Base-by-base conservation (phyloP, 2,888 invertebrate species). In the Bombylius major region DNA sequence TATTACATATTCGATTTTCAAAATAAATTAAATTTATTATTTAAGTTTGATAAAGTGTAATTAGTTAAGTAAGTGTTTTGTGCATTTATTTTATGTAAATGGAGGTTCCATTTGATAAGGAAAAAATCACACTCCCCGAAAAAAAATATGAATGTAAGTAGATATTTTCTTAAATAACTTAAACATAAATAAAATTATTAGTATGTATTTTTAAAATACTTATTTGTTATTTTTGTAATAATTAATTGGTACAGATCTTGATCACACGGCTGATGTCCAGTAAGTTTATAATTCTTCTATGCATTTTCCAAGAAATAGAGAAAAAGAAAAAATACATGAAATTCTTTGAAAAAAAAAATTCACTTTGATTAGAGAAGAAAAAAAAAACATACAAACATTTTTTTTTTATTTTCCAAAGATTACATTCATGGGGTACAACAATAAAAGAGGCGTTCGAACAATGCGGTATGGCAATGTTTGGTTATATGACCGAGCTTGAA, bases 261-360 rank as follows among this genome's bases (percentile, higher is more conserved):
- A 98, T 70, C 97, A 98, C 71, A 95, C 97, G 39, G 97, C 98
- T 23, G 98, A 98, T 77, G 91, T 98, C n/a, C 98, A 98, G 90
- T 94, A 79, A 87, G 91, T 86, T 23, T 45, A 46, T 8, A 54
- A 55, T 36, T 36, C 2, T 36, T 36, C 5, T 36, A 7, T 36
- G 34, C 5, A 7, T 36, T 44, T 39, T 39, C 7, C 11, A 39
- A 39, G 39, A 39, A 39, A 39, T 39, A 39, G 11, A 39, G 4
- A 39, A 9, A 39, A 39, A 7, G 3, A 23, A 39, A 39, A 7
- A 23, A 23, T 23, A 23, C 23, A 23, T 23, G 23, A 23, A 23
- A 23, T 23, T 23, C 1, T 23, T 23, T 23, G 23, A 23, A 23
- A 23, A 23, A 23, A 23, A 23, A 2, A 23, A 23, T 23, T 36